A percentile compares a stretch with the other conserved stretches of the same genome.
Evolutionary conservation across 1,140 invertebrate species (phyloP).

Genomic region (Akabosia matsudoensis): DNA sequence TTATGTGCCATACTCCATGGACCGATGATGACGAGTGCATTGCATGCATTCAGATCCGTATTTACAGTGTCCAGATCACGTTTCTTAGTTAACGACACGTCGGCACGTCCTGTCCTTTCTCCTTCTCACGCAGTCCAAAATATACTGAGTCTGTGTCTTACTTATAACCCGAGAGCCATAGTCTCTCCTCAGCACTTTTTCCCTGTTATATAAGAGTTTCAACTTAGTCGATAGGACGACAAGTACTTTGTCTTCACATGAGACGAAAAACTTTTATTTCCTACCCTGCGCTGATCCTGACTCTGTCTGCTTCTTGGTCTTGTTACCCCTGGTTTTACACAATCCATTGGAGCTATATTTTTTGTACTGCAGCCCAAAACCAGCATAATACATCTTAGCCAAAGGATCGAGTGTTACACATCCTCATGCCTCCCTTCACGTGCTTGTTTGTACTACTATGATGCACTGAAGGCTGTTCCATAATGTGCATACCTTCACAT

Average conservation of each 20-base stretch:
- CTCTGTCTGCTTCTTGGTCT: neutral
- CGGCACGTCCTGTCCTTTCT: slow-evolving; percentile 15
- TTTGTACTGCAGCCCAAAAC: too few relatives aligned
- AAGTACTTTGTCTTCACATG: neutral
- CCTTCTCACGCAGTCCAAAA: neutral
- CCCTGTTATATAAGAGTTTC: too few relatives aligned
- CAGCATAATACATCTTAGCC: too few relatives aligned
- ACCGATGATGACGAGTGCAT: neutral
- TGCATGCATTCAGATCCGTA: slow-evolving; percentile 22
- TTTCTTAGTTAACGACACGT: slow-evolving; percentile 22
- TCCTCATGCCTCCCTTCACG: too few relatives aligned
- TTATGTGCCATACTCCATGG: neutral
- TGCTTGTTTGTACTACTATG: too few relatives aligned
- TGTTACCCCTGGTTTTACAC: neutral
- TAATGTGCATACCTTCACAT: too few relatives aligned
- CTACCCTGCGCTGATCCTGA: neutral
- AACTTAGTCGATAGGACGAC: too few relatives aligned
- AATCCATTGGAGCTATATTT: neutral
- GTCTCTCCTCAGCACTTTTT: too few relatives aligned
- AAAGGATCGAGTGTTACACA: too few relatives aligned
- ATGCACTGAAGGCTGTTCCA: too few relatives aligned
- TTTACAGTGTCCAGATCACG: slow-evolving; percentile 24
- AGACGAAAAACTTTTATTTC: neutral
- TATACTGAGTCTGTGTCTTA: too few relatives aligned
- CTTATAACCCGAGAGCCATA: too few relatives aligned